Conservation (phyloP, 2,797 vertebrate species). For the Pipistrellus pygmaeus region DNA sequence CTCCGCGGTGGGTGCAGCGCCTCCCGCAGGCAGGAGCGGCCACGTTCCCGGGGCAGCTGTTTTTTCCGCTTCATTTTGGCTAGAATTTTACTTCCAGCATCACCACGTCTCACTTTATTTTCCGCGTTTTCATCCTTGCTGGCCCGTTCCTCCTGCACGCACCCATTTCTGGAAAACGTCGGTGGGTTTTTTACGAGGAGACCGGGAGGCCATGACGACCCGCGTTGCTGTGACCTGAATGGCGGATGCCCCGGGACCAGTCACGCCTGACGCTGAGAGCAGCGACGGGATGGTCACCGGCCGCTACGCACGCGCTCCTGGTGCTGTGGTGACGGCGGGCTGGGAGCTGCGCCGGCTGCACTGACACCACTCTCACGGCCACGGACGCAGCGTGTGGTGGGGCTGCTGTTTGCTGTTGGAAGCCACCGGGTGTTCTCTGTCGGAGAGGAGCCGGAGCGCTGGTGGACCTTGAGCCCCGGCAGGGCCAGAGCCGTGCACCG, state of each 20-base stretch:
- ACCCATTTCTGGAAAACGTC: rapidly evolving
- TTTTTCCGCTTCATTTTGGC: background rate
- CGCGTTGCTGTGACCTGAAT: rapidly evolving
- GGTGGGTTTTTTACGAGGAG: background rate
- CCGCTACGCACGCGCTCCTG: rapidly evolving
- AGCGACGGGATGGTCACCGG: background rate
- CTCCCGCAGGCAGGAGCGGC: background rate
- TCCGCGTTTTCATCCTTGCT: background rate
- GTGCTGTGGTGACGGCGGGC: background rate
- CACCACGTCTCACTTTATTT: background rate
- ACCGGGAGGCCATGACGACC: rapidly evolving
- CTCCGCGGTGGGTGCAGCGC: rapidly evolving
- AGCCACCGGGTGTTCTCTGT: too few species aligned
- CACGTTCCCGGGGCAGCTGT: background rate
- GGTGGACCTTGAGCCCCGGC: too few species aligned
- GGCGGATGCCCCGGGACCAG: background rate
- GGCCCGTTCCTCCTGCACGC: background rate
- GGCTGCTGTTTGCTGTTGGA: background rate
- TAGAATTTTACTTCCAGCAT: background rate
- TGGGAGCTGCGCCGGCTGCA: rapidly evolving
- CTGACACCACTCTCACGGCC: rapidly evolving
- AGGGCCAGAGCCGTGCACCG: too few species aligned
- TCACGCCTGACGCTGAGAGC: background rate
- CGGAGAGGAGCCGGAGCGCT: too few species aligned
- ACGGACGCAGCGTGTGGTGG: background rate